Evolutionary conservation across 2,113 vertebrate species (phyloP).

Genomic region (Sinocyclocheilus anshuiensis): DNA sequence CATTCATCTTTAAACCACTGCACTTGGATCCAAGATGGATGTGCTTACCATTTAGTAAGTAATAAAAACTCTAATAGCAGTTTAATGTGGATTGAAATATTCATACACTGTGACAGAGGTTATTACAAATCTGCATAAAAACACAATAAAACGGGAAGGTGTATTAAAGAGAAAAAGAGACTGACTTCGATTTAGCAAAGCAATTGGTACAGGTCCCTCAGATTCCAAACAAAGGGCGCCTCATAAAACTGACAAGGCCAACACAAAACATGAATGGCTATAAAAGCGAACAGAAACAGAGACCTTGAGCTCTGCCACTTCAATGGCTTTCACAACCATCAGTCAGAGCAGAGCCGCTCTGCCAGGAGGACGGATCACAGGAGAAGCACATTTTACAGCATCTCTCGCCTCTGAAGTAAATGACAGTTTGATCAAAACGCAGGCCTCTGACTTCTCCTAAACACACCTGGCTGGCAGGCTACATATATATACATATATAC

Average conservation of each 20-base stretch:
- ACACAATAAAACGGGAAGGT: slow-evolving; percentile 18
- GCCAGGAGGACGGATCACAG: not conserved
- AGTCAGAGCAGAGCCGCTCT: not conserved
- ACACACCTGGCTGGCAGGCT: not conserved
- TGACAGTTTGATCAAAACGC: not conserved
- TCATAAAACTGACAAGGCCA: slow-evolving; percentile 9
- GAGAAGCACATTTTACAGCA: not conserved
- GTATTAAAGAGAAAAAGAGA: not conserved
- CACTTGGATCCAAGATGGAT: slow-evolving; percentile 60
- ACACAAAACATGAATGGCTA: not conserved
- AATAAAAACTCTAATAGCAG: slow-evolving; percentile 62
- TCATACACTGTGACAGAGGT: slow-evolving; percentile 48
- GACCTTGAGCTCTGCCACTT: slow-evolving; percentile 24
- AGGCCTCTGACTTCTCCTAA: slow-evolving; percentile 4
- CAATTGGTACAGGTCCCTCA: not conserved
- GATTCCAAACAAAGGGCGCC: not conserved
- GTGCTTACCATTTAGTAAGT: slow-evolving; percentile 63
- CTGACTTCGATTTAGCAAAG: not conserved
- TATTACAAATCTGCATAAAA: slow-evolving; percentile 38
- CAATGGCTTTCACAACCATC: slow-evolving; percentile 4
- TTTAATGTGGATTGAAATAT: slow-evolving; percentile 41
- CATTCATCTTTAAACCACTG: no score
- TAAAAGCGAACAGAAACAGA: slow-evolving; percentile 11
- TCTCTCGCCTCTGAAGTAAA: not conserved
- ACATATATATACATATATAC: no score